Evolutionary conservation across 2,113 vertebrate genomes (phyloP), one percentile per base, ranked within the genome.

Genomic region (Lophotis ruficrista): DNA sequence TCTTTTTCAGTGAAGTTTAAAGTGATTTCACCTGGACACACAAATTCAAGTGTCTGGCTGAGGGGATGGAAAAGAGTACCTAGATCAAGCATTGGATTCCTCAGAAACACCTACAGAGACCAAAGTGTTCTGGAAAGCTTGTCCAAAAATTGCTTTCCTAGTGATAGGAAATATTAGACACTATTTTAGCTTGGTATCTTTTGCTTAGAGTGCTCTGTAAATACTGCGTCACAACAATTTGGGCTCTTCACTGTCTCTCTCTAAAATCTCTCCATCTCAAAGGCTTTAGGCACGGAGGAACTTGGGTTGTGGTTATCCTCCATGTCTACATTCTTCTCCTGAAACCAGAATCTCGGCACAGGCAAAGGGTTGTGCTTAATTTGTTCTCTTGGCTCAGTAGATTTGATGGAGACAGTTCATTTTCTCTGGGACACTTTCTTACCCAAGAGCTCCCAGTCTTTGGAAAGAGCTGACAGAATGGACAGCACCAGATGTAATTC

Each of bases 141-240:
- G 20, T 57, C 0, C 0, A 24, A 33, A 84, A 60, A 18, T 7
- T 3, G 6, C 2, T 65, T 50, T 8, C 31, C 58, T 43, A 7
- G 4, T 33, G 50, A 25, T 6, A 19, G 35, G 64, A 72, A 76
- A 51, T 21, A 71, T 8, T 17, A 54, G 22, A 41, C 15, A 3
- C 19, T 58, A 5, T 58, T 78, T 86, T 80, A 24, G 5, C 48
- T 64, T 83, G 13, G 10, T 22, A n/a, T 20, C 6, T 73, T 84
- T 20, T 72, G 4, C 30, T 60, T 68, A 20, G 68, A 72, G 53
- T 23, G 33, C 38, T 84, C 51, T 65, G n/a, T 33, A 68, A 75
- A 43, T 43, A 33, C 17, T n/a, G 2, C 30, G 23, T 12, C 19
- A 20, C 43, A 71, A 28, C 22, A 50, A 4, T 12, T 28, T 43